Conservation (phyloP, 2,888 invertebrate genomes). For the Rotaria macrura region DNA sequence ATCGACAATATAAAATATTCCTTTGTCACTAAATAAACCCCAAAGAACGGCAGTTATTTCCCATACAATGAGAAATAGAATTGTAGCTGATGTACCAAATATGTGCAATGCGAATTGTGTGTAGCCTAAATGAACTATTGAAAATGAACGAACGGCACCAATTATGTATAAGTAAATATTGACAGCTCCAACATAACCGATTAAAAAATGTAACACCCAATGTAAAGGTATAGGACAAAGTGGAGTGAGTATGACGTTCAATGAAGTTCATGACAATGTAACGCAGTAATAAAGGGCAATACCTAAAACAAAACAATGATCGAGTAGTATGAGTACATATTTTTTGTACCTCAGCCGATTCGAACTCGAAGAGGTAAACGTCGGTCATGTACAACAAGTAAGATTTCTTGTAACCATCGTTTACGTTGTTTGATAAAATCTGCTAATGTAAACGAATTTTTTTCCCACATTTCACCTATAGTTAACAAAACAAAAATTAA, state of each 20-base stretch:
- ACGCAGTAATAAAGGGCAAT: slow-evolving; percentile 91
- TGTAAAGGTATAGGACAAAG: slow-evolving; percentile 67
- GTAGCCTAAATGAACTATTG: slow-evolving; percentile 61
- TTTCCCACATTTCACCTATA: slow-evolving; percentile 95
- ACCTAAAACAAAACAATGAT: slow-evolving; percentile 53
- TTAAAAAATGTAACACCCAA: slow-evolving; percentile 68
- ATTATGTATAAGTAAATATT: slow-evolving; percentile 95
- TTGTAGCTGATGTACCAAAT: slow-evolving; percentile 72
- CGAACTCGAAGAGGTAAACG: slow-evolving; percentile 69
- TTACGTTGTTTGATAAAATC: slow-evolving; percentile 91
- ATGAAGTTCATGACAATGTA: slow-evolving; percentile 78
- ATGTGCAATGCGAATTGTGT: slow-evolving; percentile 68
- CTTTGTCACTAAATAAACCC: slow-evolving; percentile 84
- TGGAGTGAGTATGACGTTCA: slow-evolving; percentile 72
- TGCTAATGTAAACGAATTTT: slow-evolving; percentile 83
- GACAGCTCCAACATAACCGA: slow-evolving; percentile 80
- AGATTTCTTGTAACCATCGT: slow-evolving; percentile 67
- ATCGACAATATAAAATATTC: slow-evolving; percentile 90
- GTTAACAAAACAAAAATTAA: no score
- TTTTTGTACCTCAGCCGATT: slow-evolving; percentile 54
- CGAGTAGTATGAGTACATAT: no score
- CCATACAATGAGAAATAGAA: slow-evolving; percentile 82
- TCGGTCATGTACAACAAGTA: slow-evolving; percentile 57
- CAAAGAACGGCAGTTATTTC: slow-evolving; percentile 88
- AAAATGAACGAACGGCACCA: slow-evolving; percentile 90